phyloP scores from a whole-genome alignment of 1,140 invertebrate genomes.

The Mylabris phalerata region DNA sequence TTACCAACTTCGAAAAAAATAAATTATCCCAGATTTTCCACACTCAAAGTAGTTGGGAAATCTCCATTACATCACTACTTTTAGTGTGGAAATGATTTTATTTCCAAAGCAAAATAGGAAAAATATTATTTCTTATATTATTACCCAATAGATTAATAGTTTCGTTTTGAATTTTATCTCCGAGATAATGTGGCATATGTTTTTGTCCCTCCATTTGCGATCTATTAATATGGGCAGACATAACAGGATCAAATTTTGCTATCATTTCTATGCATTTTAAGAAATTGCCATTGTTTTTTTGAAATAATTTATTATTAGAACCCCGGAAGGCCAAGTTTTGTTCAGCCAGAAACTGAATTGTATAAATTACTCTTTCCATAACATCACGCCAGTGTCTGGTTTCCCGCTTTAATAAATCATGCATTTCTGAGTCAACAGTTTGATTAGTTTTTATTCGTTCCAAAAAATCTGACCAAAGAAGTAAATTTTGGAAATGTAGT shows the following conservation, averaged over 20 bases:
- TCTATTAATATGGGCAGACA: background rate
- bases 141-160: too few relatives aligned
- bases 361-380: constrained; percentile 3
- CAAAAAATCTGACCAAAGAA: background rate
- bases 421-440: background rate
- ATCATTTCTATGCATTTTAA: constrained; percentile 29
- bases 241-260: constrained; percentile 28
- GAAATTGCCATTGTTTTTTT: constrained; percentile 24
- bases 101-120: too few relatives aligned
- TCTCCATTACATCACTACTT: too few relatives aligned
- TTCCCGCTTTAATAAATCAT: background rate
- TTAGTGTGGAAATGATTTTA: too few relatives aligned
- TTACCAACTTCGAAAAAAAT: too few relatives aligned
- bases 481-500: background rate
- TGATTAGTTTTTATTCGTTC: too few relatives aligned
- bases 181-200: too few relatives aligned
- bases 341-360: background rate
- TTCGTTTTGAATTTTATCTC: too few relatives aligned
- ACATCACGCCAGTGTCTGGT: constrained; percentile 3
- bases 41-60: too few relatives aligned
- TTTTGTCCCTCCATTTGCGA: too few relatives aligned
- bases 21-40: too few relatives aligned
- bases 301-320: constrained; percentile 6
- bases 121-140: too few relatives aligned
- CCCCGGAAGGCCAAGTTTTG: constrained; percentile 13